Conservation (phyloP, 2,797 vertebrate genomes). For the Acipenser ruthenus region DNA sequence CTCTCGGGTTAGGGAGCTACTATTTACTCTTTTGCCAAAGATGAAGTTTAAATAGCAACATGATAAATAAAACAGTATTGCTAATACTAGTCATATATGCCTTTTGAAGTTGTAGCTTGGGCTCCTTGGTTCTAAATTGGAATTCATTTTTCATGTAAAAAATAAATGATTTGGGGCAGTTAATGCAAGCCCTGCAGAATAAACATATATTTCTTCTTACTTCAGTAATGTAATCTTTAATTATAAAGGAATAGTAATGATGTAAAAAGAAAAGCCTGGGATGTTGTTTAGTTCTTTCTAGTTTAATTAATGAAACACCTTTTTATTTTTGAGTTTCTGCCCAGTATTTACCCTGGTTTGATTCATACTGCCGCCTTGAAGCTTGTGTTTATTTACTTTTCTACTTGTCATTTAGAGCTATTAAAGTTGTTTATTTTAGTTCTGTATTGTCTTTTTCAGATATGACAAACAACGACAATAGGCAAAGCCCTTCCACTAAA, state of each 20-base stretch:
- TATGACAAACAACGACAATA: conserved; percentile 4
- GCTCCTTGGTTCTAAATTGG: conserved; percentile 9
- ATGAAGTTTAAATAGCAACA: too few species aligned
- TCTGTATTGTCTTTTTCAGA: conserved; percentile 6
- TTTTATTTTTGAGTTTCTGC: too few species aligned
- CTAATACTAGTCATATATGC: too few species aligned
- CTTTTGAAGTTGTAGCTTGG: not conserved
- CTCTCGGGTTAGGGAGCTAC: too few species aligned
- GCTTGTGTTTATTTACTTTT: conserved; percentile 21
- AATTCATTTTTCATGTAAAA: conserved; percentile 15
- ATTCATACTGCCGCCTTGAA: not conserved
- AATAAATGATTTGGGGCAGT: conserved; percentile 8
- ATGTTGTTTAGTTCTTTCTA: too few species aligned
- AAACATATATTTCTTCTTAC: not conserved
- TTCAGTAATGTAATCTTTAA: too few species aligned
- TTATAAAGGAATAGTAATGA: too few species aligned
- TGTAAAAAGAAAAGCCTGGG: too few species aligned
- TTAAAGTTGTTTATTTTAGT: conserved; percentile 25
- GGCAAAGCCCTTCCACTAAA: too few species aligned
- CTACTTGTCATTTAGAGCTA: conserved; percentile 3
- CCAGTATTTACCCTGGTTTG: not conserved
- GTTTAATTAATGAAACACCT: too few species aligned
- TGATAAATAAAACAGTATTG: too few species aligned
- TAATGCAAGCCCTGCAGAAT: conserved; percentile 4
- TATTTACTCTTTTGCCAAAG: too few species aligned